Percentiles rank a stretch among this genome's conserved stretches.
These are phyloP conservation scores for Ganaspis brasiliensis DNA, from an alignment of 2,888 invertebrate genomes.

Conservation along the genomic window DNA sequence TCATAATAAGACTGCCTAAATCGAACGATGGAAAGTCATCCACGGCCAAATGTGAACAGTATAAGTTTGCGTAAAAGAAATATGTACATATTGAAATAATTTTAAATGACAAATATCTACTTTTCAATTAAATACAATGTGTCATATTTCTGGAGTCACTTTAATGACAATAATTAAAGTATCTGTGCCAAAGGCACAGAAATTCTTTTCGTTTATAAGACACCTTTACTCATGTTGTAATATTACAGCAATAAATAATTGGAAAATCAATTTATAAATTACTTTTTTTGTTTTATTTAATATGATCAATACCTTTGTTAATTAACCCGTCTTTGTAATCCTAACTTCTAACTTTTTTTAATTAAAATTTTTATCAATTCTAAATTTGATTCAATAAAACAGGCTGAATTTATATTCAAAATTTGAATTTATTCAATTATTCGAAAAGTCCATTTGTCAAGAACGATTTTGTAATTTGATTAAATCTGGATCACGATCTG, in stretches of 20 bases:
- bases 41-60: conserved; percentile 34
- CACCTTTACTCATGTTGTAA: conserved; percentile 20
- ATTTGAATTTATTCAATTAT: too few species aligned
- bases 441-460: too few species aligned
- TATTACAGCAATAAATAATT: conserved; percentile 39
- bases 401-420: too few species aligned
- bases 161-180: conserved; percentile 6
- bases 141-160: conserved; percentile 26
- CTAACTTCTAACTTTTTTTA: too few species aligned
- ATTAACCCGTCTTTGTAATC: too few species aligned
- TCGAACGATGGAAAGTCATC: conserved; percentile 40
- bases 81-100: conserved; percentile 32
- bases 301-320: not conserved
- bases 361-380: too few species aligned
- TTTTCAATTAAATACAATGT: conserved; percentile 30
- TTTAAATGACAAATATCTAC: conserved; percentile 25
- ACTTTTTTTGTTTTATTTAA: not conserved
- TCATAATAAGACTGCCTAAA: conserved; percentile 31
- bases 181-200: conserved; percentile 28
- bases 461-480: too few species aligned
- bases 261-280: conserved; percentile 12
- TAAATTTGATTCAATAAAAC: too few species aligned
- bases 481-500: too few species aligned
- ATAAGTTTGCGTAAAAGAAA: conserved; percentile 35
- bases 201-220: conserved; percentile 16